Conservation (phyloP, 1,140 invertebrate species). For the Bactericera cockerelli region DNA sequence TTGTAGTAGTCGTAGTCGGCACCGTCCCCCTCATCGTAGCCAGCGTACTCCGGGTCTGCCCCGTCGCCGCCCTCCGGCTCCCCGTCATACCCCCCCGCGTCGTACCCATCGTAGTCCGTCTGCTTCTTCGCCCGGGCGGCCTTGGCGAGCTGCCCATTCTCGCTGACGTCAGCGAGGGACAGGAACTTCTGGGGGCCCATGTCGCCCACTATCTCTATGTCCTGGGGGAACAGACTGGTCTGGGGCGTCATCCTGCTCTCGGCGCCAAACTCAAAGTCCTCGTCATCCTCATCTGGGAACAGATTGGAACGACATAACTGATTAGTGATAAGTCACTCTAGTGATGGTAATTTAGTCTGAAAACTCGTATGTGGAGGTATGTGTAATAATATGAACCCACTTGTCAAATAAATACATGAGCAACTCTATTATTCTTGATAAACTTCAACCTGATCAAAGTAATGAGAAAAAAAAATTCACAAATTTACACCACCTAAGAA, state of each 20-base stretch:
- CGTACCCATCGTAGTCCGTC: conserved; percentile 21
- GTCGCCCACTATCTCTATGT: background rate
- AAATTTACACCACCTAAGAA: too few species aligned
- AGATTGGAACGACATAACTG: too few species aligned
- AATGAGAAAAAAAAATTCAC: too few species aligned
- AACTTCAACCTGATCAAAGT: too few species aligned
- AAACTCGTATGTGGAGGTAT: too few species aligned
- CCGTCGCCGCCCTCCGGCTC: conserved; percentile 16
- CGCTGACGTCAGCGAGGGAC: background rate
- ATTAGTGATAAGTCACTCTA: too few species aligned
- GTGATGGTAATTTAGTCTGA: too few species aligned
- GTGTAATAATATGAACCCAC: too few species aligned
- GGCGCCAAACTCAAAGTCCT: background rate
- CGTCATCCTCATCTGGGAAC: background rate
- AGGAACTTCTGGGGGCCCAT: conserved; percentile 6
- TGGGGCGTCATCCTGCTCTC: background rate
- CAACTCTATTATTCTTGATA: too few species aligned
- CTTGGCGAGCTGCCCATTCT: conserved; percentile 9
- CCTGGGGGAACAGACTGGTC: background rate
- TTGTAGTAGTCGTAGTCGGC: conserved; percentile 15
- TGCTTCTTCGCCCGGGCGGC: conserved; percentile 13
- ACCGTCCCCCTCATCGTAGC: conserved; percentile 15
- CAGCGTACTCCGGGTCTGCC: conserved; percentile 16
- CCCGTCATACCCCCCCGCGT: conserved; percentile 15
- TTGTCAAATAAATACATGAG: too few species aligned